Conservation (phyloP, 1,140 invertebrate species). For the Drosophila tsacasi region DNA sequence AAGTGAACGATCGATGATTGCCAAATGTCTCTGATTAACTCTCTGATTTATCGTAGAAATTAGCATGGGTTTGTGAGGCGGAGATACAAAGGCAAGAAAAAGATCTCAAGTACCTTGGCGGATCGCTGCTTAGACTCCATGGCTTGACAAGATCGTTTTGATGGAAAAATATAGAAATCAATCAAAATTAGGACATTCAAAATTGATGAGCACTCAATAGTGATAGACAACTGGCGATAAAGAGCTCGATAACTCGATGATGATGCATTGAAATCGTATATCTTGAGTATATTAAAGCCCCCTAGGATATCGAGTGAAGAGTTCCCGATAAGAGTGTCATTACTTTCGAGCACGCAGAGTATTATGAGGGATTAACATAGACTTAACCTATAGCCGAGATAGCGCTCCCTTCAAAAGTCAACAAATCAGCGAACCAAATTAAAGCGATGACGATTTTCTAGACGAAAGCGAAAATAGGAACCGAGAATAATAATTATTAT, state of each 20-base stretch:
- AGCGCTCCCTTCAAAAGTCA: constrained; percentile 27
- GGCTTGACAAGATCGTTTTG: constrained; percentile 24
- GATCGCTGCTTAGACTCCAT: constrained; percentile 38
- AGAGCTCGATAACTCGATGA: constrained; percentile 20
- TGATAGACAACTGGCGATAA: neutral
- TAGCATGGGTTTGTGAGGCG: constrained; percentile 52
- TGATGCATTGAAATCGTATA: constrained; percentile 35
- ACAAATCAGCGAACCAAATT: constrained; percentile 23
- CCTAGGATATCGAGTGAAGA: constrained; percentile 49
- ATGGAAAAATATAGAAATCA: constrained; percentile 52
- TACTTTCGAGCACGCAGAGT: constrained; percentile 47
- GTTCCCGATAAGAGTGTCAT: constrained; percentile 46
- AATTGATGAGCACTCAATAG: constrained; percentile 30
- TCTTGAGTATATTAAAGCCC: constrained; percentile 29
- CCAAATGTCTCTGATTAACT: constrained; percentile 19
- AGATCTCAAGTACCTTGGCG: constrained; percentile 46
- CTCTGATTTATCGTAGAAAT: constrained; percentile 50
- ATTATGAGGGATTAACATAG: constrained; percentile 65
- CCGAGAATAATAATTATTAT: constrained; percentile 42
- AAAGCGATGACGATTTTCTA: constrained; percentile 29
- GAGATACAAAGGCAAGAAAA: neutral
- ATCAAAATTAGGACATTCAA: constrained; percentile 58
- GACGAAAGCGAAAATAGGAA: constrained; percentile 35
- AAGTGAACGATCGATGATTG: constrained; percentile 32
- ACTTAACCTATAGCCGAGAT: constrained; percentile 25